Evolutionary conservation across 2,113 vertebrate genomes (phyloP).

Genomic region (Colossoma macropomum): DNA sequence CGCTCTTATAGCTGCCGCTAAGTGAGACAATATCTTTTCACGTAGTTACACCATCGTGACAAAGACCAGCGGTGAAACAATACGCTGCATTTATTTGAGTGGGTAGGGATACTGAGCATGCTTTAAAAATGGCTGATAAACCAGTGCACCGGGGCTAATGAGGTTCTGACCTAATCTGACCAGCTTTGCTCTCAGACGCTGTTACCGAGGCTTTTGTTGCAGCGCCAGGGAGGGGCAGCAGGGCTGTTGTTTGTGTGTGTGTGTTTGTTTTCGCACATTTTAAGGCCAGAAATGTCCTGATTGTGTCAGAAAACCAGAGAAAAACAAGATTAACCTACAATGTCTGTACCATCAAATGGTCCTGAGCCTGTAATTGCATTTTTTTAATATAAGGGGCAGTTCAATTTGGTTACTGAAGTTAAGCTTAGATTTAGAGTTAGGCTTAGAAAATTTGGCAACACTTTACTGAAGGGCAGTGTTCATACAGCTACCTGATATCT

Average conservation of each 20-base stretch:
- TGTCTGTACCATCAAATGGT: not conserved
- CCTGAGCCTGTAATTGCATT: no score
- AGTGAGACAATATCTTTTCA: slow-evolving; percentile 33
- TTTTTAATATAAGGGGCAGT: no score
- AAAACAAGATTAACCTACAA: not conserved
- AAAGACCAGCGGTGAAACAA: slow-evolving; percentile 22
- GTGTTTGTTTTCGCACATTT: not conserved
- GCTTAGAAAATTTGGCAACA: no score
- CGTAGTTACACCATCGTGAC: slow-evolving; percentile 7
- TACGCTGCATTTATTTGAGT: not conserved
- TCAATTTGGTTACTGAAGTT: no score
- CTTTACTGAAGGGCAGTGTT: no score
- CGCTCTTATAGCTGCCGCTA: slow-evolving; percentile 2
- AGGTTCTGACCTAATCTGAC: slow-evolving; percentile 38
- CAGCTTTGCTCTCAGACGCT: not conserved
- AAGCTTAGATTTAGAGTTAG: no score
- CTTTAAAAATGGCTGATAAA: slow-evolving; percentile 8
- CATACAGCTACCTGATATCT: no score
- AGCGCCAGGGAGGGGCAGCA: not conserved
- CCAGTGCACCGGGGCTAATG: slow-evolving; percentile 21
- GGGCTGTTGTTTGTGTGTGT: slow-evolving; percentile 22
- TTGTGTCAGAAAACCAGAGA: not conserved
- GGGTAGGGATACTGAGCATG: not conserved
- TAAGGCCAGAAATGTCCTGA: not conserved
- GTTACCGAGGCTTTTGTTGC: slow-evolving; percentile 20